phyloP scores from a whole-genome alignment of 2,113 vertebrate species.

The Galbula dea region DNA sequence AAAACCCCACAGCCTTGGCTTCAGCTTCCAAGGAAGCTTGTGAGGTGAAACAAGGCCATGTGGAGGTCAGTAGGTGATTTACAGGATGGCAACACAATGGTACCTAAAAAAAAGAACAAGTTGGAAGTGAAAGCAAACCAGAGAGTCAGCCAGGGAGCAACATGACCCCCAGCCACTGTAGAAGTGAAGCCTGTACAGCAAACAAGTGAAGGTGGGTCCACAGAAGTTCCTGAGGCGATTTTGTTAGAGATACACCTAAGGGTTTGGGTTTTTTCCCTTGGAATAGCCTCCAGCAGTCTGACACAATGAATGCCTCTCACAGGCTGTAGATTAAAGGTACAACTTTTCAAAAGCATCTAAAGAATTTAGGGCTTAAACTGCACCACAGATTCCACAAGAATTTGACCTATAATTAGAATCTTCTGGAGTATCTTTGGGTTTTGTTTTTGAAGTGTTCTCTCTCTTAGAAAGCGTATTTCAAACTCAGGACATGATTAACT shows the following conservation, averaged over 20 bases:
- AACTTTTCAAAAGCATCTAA: background rate
- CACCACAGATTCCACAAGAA: background rate
- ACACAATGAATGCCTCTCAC: background rate
- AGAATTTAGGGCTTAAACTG: background rate
- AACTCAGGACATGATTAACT: background rate
- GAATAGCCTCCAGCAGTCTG: background rate
- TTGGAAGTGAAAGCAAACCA: background rate
- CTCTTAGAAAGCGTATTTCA: background rate
- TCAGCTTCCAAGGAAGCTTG: background rate
- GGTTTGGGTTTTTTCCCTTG: background rate
- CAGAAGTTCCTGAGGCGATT: background rate
- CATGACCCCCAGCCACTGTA: background rate
- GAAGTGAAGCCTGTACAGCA: background rate
- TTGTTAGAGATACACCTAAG: background rate
- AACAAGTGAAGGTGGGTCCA: background rate
- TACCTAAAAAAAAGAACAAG: background rate
- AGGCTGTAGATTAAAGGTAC: background rate
- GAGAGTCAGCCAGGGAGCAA: background rate
- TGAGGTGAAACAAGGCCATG: background rate
- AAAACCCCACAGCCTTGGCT: background rate
- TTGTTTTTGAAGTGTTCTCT: background rate
- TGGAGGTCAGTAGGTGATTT: background rate
- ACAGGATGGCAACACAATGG: background rate
- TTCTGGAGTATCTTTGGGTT: background rate
- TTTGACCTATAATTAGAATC: background rate